Percentiles rank a stretch among this genome's conserved stretches.
These are phyloP conservation scores for Apeltes quadracus DNA, from an alignment of 2,113 vertebrate species.

Conservation along the genomic window DNA sequence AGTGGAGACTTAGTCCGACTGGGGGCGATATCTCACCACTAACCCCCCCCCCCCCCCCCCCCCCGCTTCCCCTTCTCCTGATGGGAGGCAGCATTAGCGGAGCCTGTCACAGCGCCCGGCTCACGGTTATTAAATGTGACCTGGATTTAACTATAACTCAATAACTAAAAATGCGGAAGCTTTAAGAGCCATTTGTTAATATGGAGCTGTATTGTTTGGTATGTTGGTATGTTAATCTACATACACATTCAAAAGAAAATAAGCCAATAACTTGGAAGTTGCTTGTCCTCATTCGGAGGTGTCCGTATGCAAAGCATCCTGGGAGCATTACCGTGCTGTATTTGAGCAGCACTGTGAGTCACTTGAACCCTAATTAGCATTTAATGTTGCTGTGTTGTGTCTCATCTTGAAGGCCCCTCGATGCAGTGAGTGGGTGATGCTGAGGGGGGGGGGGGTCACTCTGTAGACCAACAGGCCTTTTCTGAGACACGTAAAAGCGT, in stretches of 20 bases:
- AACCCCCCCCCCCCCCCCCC: background rate
- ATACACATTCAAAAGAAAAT: too few species aligned
- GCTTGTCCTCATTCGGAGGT: background rate
- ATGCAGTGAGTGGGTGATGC: background rate
- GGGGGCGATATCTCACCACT: conserved; percentile 57
- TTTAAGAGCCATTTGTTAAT: conserved; percentile 62
- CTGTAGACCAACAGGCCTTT: too few species aligned
- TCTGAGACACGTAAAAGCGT: too few species aligned
- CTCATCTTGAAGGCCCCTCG: background rate
- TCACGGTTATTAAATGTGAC: conserved; percentile 67
- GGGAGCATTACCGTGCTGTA: conserved; percentile 25
- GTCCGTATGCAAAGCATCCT: conserved; percentile 16
- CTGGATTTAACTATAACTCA: conserved; percentile 71
- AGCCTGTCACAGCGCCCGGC: conserved; percentile 27
- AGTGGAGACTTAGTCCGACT: conserved; percentile 73
- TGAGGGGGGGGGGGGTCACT: too few species aligned
- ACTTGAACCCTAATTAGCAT: conserved; percentile 16
- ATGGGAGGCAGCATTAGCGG: conserved; percentile 51
- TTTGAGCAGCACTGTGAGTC: conserved; percentile 15
- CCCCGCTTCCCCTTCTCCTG: conserved; percentile 23
- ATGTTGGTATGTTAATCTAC: too few species aligned
- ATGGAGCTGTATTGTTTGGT: conserved; percentile 24
- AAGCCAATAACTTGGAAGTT: too few species aligned
- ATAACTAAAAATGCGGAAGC: conserved; percentile 72
- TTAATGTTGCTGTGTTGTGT: background rate